These are phyloP conservation scores for Piaya cayana DNA, from an alignment of 2,113 vertebrate species.

Conservation along the genomic window DNA sequence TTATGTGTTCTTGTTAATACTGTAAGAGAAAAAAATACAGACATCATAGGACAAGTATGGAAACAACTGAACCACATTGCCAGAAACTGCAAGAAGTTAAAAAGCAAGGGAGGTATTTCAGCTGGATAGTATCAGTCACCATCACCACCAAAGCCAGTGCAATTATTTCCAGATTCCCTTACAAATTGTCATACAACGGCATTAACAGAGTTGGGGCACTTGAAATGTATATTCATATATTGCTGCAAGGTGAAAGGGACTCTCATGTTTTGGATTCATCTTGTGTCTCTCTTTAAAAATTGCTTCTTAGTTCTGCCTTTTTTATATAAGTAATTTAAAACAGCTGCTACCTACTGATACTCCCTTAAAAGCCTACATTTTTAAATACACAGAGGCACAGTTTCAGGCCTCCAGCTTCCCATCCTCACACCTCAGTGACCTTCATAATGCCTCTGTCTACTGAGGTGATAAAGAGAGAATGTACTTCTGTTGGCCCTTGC, in stretches of 20 bases:
- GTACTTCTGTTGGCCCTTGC: background rate
- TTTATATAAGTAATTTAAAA: background rate
- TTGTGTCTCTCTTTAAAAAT: background rate
- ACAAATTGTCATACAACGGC: background rate
- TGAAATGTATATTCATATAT: background rate
- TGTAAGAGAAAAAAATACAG: background rate
- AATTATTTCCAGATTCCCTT: background rate
- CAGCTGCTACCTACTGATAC: conserved; percentile 1
- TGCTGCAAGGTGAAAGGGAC: background rate
- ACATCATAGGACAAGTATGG: background rate
- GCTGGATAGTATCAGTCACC: background rate
- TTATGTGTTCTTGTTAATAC: conserved; percentile 24
- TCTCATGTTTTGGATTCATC: background rate
- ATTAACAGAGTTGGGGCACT: background rate
- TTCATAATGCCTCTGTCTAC: conserved; percentile 53
- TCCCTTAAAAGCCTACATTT: background rate
- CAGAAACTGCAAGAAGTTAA: background rate
- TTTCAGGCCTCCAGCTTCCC: conserved; percentile 35
- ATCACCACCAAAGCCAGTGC: background rate
- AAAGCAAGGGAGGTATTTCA: background rate
- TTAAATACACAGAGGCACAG: background rate
- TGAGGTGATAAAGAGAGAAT: conserved; percentile 54
- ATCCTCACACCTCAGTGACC: conserved; percentile 53
- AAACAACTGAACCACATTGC: background rate
- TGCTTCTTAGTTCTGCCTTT: background rate